Base-by-base conservation (phyloP, 2,797 vertebrate genomes). In the Prionace glauca region DNA sequence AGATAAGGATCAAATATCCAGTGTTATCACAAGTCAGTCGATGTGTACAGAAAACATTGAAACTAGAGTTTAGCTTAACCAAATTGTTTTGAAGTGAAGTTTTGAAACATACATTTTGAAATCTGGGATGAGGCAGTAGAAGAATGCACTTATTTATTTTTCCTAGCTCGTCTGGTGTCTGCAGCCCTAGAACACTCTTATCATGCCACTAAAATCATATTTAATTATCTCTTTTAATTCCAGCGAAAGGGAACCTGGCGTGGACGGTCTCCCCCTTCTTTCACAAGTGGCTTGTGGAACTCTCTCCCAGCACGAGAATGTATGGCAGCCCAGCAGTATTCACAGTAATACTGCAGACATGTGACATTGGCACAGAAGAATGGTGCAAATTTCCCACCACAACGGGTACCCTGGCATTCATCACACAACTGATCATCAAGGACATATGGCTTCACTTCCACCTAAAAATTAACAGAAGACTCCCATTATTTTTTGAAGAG, bases 391-490 rank as follows among this genome's bases (percentile, higher is more conserved):
- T 99, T 99, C 87, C 99, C 99, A 96, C 99, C 99, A 14, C 99
- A 99, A 96, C 99, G 99, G 96, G 99, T 99, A 97, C 99, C 99
- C 98, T 99, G 99, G 98, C 99, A 99, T 98, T 99, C 99, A 95
- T 99, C 99, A 96, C 99, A 99, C 98, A 99, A 98, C 98, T 99
- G 99, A 98, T 99, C 99, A 96, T 99, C 99, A 98, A 99, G 97
- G 97, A 99, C 99, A 97, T 99, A 99, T 99, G 99, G 99, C 99
- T 99, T 99, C 98, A 99, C 99, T 99, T 99, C 99, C 99, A 99
- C 99, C 99, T 99, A 93, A 88, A 91, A 95, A 94, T 77, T 41
- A 60, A 77, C 60, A 77, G 0, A 95, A 95, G 24, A 67, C 69
- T 91, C 50, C 12, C 41, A 95, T 72, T 74, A 95, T 8, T 77